Percentiles rank a stretch among this genome's conserved stretches.
Evolutionary conservation across 92 coral and sea anemone species (phyloP).

Genomic region (Zoanthus sociatus): DNA sequence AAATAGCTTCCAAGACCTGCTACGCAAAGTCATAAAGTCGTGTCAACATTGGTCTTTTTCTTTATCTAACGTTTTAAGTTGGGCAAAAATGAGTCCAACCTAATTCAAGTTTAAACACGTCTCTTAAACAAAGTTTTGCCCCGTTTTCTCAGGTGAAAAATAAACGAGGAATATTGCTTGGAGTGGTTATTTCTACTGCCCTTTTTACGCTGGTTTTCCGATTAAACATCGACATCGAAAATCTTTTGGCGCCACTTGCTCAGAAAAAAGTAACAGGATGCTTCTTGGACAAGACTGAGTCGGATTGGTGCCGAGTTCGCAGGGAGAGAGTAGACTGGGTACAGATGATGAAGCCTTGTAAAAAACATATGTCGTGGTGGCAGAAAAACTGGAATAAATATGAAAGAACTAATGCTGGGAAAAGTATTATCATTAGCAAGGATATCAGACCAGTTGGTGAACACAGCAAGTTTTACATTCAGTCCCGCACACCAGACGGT

Average conservation of each 20-base stretch:
- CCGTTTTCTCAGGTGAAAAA: slow-evolving; percentile 14
- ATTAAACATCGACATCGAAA: background rate
- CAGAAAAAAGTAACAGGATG: background rate
- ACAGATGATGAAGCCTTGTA: slow-evolving; percentile 59
- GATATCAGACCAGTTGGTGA: slow-evolving; percentile 59
- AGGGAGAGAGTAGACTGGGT: slow-evolving; percentile 59
- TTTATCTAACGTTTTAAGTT: too few species aligned
- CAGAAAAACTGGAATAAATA: slow-evolving; percentile 47
- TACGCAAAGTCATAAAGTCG: too few species aligned
- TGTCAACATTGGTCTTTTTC: too few species aligned
- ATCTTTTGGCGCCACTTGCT: background rate
- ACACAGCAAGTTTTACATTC: slow-evolving; percentile 57
- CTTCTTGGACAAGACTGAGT: slow-evolving; percentile 10
- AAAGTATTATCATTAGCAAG: slow-evolving; percentile 23
- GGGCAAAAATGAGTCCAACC: background rate
- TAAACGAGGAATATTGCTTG: slow-evolving; percentile 1
- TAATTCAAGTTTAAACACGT: background rate
- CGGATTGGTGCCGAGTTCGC: slow-evolving; percentile 72
- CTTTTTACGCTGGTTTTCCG: background rate
- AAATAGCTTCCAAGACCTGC: too few species aligned
- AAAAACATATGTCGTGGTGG: slow-evolving; percentile 60
- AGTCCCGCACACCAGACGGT: slow-evolving; percentile 48
- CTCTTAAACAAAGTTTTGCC: background rate
- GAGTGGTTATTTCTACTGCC: background rate
- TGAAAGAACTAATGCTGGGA: slow-evolving; percentile 50